Evolutionary conservation across 1,140 invertebrate genomes (phyloP), one percentile per base, ranked within the genome.

Genomic region (Vanessa atalanta): DNA sequence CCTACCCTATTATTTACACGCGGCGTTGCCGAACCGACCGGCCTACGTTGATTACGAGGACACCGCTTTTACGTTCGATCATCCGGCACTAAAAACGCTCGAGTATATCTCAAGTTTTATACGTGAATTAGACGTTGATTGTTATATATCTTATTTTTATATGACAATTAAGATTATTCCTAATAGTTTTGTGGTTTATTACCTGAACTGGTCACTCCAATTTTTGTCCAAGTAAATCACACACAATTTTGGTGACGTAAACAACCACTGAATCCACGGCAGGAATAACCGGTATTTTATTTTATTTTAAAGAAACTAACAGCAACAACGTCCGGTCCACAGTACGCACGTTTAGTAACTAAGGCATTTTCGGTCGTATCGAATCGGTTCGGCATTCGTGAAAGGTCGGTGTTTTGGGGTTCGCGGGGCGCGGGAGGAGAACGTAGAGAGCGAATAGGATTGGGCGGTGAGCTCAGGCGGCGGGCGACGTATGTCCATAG

Each of bases 1-100:
- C 86, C 88, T 91, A 93, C 90, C 91, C 91, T 91, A 92, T 91
- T 93, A 92, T 91, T 92, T 92, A 91, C 92, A 93, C 93, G 94
- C 93, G 90, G 83, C 91, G 94, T 94, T 94, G 93, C 93, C 93
- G 88, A 80, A 83, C 92, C 93, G 90, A 83, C 76, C 86, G 88
- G 88, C 89, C 90, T 92, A 92, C 90, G 90, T 91, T 91, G 87
- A 92, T 92, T 92, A 92, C 90, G 90, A 92, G 90, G 90, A 92
- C 90, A 92, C 88, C 88, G 90, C 88, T 93, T 91, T 91, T 91
- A 92, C 89, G 90, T 93, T 90, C 84, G 85, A 92, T 90, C 88
- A 88, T 89, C 85, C 88, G 88, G 85, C 82, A 82, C 76, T 76
- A 79, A 75, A 43, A 75, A 75, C 73, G 68, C 67, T 69, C 65